Evolutionary conservation across 2,888 invertebrate species (phyloP).

Genomic region (Mesorhabditis spiculigera): DNA sequence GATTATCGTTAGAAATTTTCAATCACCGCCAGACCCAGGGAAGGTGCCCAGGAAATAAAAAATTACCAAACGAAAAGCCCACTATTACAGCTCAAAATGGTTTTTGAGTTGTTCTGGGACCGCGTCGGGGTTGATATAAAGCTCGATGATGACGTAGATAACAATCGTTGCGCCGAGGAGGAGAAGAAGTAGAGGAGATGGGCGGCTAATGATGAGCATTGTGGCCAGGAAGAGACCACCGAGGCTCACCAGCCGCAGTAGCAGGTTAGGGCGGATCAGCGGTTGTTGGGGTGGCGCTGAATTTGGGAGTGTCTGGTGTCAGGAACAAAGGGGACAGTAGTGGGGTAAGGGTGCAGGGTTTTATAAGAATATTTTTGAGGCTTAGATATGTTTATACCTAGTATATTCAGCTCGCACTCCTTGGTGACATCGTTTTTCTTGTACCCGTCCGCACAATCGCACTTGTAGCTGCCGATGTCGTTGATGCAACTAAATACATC

Average conservation of each 20-base stretch:
- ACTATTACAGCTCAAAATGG: conserved; percentile 9
- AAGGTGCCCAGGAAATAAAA: too few relatives aligned
- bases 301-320: conserved; percentile 14
- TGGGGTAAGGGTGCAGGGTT: background rate
- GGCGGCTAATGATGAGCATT: conserved; percentile 40
- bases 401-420: conserved; percentile 50
- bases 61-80: background rate
- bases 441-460: conserved; percentile 51
- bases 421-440: conserved; percentile 35
- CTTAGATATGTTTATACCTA: conserved; percentile 34
- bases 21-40: too few relatives aligned
- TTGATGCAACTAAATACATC: conserved; percentile 42
- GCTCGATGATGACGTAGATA: conserved; percentile 35
- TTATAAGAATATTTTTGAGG: conserved; percentile 5
- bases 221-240: conserved; percentile 39
- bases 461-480: conserved; percentile 44
- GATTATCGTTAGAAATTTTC: too few relatives aligned
- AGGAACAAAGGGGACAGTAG: conserved; percentile 9
- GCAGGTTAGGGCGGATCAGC: conserved; percentile 35
- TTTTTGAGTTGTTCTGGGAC: conserved; percentile 18
- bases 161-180: conserved; percentile 31
- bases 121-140: conserved; percentile 35
- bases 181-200: conserved; percentile 29
- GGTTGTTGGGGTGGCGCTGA: conserved; percentile 34
- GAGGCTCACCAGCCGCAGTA: conserved; percentile 40